These are phyloP conservation scores for Apostichopus leukothele DNA, from an alignment of 53 echinoderm and acorn worm species.

Conservation along the genomic window DNA sequence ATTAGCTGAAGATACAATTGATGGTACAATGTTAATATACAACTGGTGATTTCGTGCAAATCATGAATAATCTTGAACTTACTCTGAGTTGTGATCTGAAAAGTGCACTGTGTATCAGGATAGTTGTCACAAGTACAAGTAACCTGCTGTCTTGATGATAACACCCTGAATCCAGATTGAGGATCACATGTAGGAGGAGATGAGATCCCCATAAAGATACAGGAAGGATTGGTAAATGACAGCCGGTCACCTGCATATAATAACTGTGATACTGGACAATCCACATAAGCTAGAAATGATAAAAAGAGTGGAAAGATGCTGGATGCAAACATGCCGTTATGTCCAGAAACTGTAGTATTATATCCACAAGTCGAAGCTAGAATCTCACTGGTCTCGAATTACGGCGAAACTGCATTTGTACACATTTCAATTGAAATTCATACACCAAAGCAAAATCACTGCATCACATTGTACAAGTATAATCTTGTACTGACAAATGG, in stretches of 20 bases:
- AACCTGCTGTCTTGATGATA: not conserved
- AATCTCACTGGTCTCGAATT: too few relatives aligned
- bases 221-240: not conserved
- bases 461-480: too few relatives aligned
- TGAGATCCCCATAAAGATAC: not conserved
- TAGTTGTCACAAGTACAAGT: not conserved
- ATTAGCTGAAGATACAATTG: too few relatives aligned
- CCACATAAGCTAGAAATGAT: not conserved
- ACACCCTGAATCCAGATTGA: not conserved
- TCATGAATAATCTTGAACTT: not conserved
- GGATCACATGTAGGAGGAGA: not conserved
- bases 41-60: too few relatives aligned
- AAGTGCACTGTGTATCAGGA: not conserved
- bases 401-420: too few relatives aligned
- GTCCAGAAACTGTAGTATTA: too few relatives aligned
- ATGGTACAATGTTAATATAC: too few relatives aligned
- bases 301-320: not conserved
- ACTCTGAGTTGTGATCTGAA: not conserved
- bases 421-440: too few relatives aligned
- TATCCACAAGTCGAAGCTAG: too few relatives aligned
- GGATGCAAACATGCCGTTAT: not conserved
- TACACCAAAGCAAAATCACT: too few relatives aligned
- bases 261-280: not conserved
- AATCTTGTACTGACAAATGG: too few relatives aligned
- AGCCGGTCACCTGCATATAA: not conserved